Conservation (phyloP, 2,797 vertebrate genomes). For the Neosalanx taihuensis region DNA sequence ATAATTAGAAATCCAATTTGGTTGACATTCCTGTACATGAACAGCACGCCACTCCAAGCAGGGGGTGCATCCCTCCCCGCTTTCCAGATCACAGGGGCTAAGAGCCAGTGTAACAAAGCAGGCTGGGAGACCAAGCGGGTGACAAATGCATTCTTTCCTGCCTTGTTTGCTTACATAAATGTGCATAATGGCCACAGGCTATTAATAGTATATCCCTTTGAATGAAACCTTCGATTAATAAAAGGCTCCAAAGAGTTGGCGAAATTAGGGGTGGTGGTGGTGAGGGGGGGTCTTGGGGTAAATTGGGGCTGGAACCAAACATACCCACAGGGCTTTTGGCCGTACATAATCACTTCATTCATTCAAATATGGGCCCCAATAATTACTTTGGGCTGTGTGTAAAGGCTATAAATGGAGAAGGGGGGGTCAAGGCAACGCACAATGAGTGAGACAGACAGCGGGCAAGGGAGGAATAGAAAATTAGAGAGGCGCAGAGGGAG, state of each 20-base stretch:
- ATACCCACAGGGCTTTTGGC: conserved; percentile 61
- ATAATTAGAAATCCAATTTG: too few relatives aligned
- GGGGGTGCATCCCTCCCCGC: background rate
- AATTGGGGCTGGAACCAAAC: conserved; percentile 24
- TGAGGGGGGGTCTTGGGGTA: conserved; percentile 23
- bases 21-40: background rate
- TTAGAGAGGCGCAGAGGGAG: too few relatives aligned
- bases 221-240: conserved; percentile 55
- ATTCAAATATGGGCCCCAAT: conserved; percentile 68
- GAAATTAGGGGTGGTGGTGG: conserved; percentile 48
- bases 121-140: conserved; percentile 22
- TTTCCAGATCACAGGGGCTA: conserved; percentile 32
- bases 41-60: background rate
- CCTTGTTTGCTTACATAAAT: conserved; percentile 60
- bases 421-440: conserved; percentile 27
- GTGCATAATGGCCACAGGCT: conserved; percentile 48
- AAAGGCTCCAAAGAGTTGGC: conserved; percentile 47
- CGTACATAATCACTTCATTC: conserved; percentile 72
- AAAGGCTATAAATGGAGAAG: conserved; percentile 16
- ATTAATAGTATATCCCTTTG: conserved; percentile 64
- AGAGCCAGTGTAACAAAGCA: conserved; percentile 18
- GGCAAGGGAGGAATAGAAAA: background rate
- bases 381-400: conserved; percentile 62
- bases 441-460: conserved; percentile 12
- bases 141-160: conserved; percentile 17